phyloP scores from a whole-genome alignment of 2,888 invertebrate genomes.

The Elysia crispata region DNA sequence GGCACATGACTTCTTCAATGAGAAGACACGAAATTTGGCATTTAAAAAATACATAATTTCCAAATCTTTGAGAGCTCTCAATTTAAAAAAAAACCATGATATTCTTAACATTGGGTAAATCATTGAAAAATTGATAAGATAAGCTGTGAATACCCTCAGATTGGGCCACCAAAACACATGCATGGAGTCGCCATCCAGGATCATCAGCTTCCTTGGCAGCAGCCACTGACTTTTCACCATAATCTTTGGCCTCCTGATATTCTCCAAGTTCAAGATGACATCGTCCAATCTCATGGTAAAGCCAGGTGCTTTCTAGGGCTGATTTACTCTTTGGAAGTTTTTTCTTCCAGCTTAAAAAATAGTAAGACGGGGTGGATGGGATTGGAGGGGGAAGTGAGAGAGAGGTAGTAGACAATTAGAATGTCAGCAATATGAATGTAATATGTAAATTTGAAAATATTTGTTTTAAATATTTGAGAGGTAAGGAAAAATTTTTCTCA shows the following conservation, averaged over 20 bases:
- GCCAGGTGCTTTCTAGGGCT: constrained; percentile 77
- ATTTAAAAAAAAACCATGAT: too few relatives aligned
- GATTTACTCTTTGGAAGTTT: constrained; percentile 76
- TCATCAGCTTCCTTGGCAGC: constrained; percentile 74
- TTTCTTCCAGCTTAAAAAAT: constrained; percentile 73
- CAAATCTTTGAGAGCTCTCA: too few relatives aligned
- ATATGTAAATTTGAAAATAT: background rate
- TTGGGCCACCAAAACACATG: constrained; percentile 74
- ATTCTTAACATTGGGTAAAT: too few relatives aligned
- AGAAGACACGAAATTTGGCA: background rate
- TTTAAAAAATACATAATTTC: background rate
- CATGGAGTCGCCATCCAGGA: constrained; percentile 75
- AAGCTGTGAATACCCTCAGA: constrained; percentile 65
- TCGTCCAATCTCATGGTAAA: constrained; percentile 79
- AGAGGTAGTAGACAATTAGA: too few relatives aligned
- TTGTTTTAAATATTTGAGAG: background rate
- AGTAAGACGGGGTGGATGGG: too few relatives aligned
- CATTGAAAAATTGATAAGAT: background rate
- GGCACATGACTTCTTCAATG: too few relatives aligned
- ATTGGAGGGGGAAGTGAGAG: too few relatives aligned
- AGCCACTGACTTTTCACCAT: constrained; percentile 73
- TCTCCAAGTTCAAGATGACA: constrained; percentile 77
- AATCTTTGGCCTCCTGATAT: constrained; percentile 67
- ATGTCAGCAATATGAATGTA: too few relatives aligned
- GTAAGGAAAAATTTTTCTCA: too few relatives aligned